Evolutionary conservation across 2,113 vertebrate species (phyloP).

Genomic region (Megaleporinus macrocephalus): DNA sequence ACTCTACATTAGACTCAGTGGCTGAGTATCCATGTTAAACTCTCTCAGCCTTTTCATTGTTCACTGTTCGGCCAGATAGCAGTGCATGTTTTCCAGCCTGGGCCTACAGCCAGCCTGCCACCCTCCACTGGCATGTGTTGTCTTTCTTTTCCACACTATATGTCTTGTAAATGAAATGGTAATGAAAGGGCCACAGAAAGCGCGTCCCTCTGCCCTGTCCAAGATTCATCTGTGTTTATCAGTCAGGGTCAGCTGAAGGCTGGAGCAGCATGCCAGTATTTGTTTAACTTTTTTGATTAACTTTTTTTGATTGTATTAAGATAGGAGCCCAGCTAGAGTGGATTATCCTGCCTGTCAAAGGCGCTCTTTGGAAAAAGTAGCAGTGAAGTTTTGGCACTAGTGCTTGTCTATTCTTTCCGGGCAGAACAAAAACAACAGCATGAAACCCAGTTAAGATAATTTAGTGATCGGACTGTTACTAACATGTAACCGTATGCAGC

Average conservation of each 20-base stretch:
- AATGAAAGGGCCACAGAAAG: conserved; percentile 23
- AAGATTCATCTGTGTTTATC: conserved; percentile 39
- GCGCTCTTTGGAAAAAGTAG: background rate
- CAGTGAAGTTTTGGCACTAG: background rate
- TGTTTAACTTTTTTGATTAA: conserved; percentile 34
- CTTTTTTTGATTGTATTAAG: conserved; percentile 47
- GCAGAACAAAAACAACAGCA: too few relatives aligned
- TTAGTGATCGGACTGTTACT: too few relatives aligned
- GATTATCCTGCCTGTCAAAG: conserved; percentile 13
- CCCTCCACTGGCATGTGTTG: background rate
- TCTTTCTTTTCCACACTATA: background rate
- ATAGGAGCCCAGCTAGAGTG: conserved; percentile 16
- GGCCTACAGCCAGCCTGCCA: background rate
- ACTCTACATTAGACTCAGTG: background rate
- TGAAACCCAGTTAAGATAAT: too few relatives aligned
- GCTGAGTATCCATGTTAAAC: background rate
- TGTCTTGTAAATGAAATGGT: conserved; percentile 19
- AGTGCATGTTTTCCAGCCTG: background rate
- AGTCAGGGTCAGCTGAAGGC: conserved; percentile 39
- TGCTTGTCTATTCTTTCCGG: background rate
- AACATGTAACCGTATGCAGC: too few relatives aligned
- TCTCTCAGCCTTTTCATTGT: background rate
- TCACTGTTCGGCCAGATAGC: background rate
- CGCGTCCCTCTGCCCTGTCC: conserved; percentile 8
- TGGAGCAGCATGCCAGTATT: conserved; percentile 29